phyloP scores from a whole-genome alignment of 2,888 invertebrate genomes.

The Stegana nigrithorax region DNA sequence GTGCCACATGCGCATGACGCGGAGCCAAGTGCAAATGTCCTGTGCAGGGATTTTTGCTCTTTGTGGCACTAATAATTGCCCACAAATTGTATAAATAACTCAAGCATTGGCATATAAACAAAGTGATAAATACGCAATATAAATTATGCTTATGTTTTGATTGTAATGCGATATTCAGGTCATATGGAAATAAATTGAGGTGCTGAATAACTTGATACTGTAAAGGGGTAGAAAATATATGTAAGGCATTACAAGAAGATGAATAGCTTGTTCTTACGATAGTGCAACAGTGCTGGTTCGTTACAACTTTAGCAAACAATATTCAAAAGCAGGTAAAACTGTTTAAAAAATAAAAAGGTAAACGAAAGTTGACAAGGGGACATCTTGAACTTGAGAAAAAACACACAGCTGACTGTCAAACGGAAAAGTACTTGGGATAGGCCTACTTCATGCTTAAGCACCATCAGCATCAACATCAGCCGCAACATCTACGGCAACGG shows the following conservation, averaged over 20 bases:
- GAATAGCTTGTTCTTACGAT: background rate
- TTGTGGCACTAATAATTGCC: no score
- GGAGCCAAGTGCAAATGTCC: constrained; percentile 20
- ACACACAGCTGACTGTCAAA: constrained; percentile 28
- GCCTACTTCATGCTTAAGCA: constrained; percentile 53
- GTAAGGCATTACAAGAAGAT: background rate
- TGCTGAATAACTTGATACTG: background rate
- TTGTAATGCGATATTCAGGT: no score
- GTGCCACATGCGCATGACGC: constrained; percentile 36
- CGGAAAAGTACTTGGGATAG: constrained; percentile 55
- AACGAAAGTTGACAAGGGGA: background rate
- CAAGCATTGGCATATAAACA: background rate
- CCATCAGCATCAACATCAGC: constrained; percentile 25
- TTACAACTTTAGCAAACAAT: background rate
- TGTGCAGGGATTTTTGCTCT: constrained; percentile 40
- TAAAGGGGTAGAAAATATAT: background rate
- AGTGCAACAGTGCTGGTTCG: background rate
- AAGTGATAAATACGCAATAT: background rate
- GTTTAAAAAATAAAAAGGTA: background rate
- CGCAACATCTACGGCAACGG: background rate
- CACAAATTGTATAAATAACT: background rate
- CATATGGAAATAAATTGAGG: no score
- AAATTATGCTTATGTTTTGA: background rate
- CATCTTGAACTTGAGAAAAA: constrained; percentile 9
- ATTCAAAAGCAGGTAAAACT: no score